A percentile compares a stretch with the other conserved stretches of the same genome.
phyloP scores from a whole-genome alignment of 2,888 invertebrate species.

The Rotaria sp. region DNA sequence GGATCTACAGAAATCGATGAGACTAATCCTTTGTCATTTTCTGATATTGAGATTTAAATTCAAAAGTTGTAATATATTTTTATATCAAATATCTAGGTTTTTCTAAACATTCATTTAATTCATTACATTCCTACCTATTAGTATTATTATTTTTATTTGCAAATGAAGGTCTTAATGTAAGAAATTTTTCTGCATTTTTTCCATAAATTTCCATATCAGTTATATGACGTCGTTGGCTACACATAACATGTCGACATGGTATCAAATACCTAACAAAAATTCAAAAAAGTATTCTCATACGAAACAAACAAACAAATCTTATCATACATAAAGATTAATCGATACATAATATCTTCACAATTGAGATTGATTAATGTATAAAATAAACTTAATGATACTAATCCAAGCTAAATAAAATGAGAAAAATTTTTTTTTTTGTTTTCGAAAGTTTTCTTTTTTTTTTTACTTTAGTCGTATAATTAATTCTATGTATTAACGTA shows the following conservation, averaged over 20 bases:
- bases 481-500: conserved; percentile 72
- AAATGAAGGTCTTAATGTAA: conserved; percentile 59
- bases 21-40: too few species aligned
- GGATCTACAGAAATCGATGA: too few species aligned
- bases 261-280: conserved; percentile 65
- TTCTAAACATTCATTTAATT: neutral
- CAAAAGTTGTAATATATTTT: neutral
- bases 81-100: neutral
- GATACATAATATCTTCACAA: conserved; percentile 91
- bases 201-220: conserved; percentile 68
- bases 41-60: too few species aligned
- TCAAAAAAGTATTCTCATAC: neutral
- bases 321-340: conserved; percentile 66
- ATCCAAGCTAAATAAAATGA: conserved; percentile 20
- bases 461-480: conserved; percentile 66
- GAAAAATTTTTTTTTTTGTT: neutral
- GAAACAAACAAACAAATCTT: neutral
- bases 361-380: conserved; percentile 80
- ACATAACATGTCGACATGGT: conserved; percentile 72
- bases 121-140: neutral
- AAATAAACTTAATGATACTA: conserved; percentile 42
- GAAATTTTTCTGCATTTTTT: conserved; percentile 68
- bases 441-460: neutral
- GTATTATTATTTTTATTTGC: neutral
- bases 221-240: conserved; percentile 69